Evolutionary conservation across 2,113 vertebrate genomes (phyloP), one percentile per base, ranked within the genome.

Genomic region (Osmerus eperlanus): DNA sequence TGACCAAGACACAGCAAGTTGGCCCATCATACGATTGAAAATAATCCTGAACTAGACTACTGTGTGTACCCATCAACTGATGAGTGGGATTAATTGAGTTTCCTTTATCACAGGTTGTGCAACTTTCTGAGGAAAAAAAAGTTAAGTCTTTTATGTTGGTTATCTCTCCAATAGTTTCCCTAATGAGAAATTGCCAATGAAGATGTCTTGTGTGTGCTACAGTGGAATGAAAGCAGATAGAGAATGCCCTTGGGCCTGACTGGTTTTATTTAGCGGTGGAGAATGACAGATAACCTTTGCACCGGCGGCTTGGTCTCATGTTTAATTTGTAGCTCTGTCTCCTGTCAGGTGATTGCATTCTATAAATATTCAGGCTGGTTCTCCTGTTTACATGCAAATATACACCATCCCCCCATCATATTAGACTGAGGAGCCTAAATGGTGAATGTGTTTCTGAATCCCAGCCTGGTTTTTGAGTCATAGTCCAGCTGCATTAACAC

Each of bases 281-380:
- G 64, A 81, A 75, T 83, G 74, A 85, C 53, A 55, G 70, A 76
- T 84, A 77, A 85, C 76, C 79, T 84, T 82, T 84, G 63, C 68
- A 75, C 60, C 62, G 67, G 53, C 73, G 70, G 64, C 64, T 53
- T 79, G 29, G 70, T 76, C 72, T 74, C 66, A 66, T 80, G 63
- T 78, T 84, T 77, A 75, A 85, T 85, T 84, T 86, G 72, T 82
- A 73, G 69, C 76, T 59, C 19, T 77, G 74, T 75, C 74, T 80
- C 53, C 29, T 81, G 77, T 74, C 77, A 79, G 72, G 67, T 85
- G 78, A 83, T 82, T 82, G 76, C 67, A 54, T 56, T 65, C 77
- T 62, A 71, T 81, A 83, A 76, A 67, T 75, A 81, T 79, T 75
- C 66, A 72, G 14, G 63, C 16, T 59, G 21, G 78, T 77, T 60